Evolutionary conservation across 2,797 vertebrate genomes (phyloP).

Genomic region (Sternotherus odoratus): DNA sequence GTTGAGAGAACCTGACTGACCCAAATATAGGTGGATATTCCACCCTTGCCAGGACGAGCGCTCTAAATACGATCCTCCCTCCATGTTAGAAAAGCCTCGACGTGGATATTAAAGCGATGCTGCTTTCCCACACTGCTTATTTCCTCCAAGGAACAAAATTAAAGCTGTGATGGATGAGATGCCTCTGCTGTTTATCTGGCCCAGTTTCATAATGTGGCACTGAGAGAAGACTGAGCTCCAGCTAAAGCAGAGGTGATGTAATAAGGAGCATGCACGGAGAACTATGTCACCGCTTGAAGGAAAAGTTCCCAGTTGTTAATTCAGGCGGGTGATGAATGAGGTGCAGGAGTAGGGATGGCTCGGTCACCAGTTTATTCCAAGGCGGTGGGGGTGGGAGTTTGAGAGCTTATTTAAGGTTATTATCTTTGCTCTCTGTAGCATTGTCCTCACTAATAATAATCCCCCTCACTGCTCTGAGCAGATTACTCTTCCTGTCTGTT

Average conservation of each 20-base stretch:
- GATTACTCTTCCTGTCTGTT: neutral
- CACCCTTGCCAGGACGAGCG: neutral
- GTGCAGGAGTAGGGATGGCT: neutral
- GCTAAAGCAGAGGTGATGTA: conserved; percentile 57
- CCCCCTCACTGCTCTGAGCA: neutral
- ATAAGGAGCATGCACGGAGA: conserved; percentile 70
- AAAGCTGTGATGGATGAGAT: conserved; percentile 84
- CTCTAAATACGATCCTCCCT: neutral
- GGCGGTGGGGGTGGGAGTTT: neutral
- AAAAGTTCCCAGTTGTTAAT: conserved; percentile 36
- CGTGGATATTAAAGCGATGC: neutral
- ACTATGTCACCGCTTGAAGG: conserved; percentile 50
- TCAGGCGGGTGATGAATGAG: neutral
- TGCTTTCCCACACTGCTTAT: conserved; percentile 31
- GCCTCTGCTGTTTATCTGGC: conserved; percentile 77
- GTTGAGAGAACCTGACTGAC: neutral
- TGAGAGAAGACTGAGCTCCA: conserved; percentile 63
- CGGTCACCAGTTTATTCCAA: neutral
- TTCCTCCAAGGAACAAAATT: conserved; percentile 81
- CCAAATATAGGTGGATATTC: neutral
- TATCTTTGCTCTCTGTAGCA: neutral
- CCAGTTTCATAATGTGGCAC: conserved; percentile 67
- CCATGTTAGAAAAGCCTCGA: neutral
- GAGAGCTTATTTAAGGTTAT: neutral
- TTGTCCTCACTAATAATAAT: neutral